phyloP scores from a whole-genome alignment of 2,113 vertebrate genomes.

The Hemiprocne comata region DNA sequence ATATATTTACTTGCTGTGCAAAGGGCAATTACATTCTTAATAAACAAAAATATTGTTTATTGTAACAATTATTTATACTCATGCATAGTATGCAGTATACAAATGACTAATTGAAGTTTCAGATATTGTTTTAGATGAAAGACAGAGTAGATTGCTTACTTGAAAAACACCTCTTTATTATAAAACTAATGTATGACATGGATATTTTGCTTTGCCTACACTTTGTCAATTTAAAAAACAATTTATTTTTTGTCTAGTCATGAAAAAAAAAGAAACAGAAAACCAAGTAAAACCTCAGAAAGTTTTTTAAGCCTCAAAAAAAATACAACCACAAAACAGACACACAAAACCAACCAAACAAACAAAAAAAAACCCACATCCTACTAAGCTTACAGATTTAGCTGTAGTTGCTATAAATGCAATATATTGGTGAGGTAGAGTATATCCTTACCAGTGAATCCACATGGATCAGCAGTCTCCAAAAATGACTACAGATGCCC shows the following conservation, averaged over 20 bases:
- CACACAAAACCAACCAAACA: accelerated
- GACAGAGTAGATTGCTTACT: neutral
- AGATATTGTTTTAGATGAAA: neutral
- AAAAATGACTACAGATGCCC: neutral
- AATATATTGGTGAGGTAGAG: neutral
- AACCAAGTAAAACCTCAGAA: neutral
- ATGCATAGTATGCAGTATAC: neutral
- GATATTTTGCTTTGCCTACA: neutral
- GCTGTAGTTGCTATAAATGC: neutral
- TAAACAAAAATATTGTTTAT: neutral
- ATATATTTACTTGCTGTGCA: neutral
- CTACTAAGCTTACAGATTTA: neutral
- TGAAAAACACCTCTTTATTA: neutral
- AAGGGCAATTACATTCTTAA: neutral
- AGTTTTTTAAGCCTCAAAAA: neutral
- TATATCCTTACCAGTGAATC: neutral
- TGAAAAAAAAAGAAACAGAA: neutral
- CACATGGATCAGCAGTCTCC: neutral
- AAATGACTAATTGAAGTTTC: neutral
- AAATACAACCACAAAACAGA: neutral
- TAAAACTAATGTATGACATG: neutral
- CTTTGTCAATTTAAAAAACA: neutral
- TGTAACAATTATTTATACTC: neutral
- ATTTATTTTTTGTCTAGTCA: neutral
- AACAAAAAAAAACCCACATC: neutral